Percentiles rank a stretch among this genome's conserved stretches.
These are phyloP conservation scores for Glossophaga mutica DNA, from an alignment of 2,797 vertebrate genomes.

Conservation along the genomic window DNA sequence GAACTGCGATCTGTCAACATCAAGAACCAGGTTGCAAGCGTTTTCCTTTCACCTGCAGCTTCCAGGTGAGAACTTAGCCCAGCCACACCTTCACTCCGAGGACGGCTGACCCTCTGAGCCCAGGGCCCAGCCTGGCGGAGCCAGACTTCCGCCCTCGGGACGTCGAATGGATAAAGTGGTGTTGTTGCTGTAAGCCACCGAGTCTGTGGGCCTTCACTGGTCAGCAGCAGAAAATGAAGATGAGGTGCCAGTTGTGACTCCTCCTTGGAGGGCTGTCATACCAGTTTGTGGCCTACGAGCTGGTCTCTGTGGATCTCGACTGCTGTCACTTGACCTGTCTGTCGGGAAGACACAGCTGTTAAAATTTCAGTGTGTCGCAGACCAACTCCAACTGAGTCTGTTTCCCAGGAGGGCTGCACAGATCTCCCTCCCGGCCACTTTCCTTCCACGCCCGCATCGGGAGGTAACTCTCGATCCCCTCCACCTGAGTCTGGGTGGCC, in stretches of 20 bases:
- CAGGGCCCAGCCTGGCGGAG: background rate
- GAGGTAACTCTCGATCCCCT: background rate
- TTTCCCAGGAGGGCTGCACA: background rate
- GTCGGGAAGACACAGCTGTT: background rate
- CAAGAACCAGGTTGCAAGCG: background rate
- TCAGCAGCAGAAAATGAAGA: background rate
- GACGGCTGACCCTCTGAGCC: background rate
- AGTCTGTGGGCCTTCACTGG: background rate
- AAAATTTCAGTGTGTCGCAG: background rate
- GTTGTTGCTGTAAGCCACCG: background rate
- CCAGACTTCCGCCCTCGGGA: background rate
- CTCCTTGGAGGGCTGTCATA: background rate
- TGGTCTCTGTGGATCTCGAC: background rate
- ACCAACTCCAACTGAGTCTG: background rate
- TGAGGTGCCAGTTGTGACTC: accelerated
- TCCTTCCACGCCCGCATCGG: background rate
- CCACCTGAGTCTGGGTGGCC: background rate
- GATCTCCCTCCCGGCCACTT: background rate
- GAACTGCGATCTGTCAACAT: background rate
- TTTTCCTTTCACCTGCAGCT: background rate
- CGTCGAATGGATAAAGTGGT: background rate
- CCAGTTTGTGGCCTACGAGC: background rate
- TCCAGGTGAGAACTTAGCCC: background rate
- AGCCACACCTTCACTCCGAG: background rate
- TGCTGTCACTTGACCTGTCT: background rate